phyloP scores from a whole-genome alignment of 2,888 invertebrate genomes.

The Drosophila greeni region DNA sequence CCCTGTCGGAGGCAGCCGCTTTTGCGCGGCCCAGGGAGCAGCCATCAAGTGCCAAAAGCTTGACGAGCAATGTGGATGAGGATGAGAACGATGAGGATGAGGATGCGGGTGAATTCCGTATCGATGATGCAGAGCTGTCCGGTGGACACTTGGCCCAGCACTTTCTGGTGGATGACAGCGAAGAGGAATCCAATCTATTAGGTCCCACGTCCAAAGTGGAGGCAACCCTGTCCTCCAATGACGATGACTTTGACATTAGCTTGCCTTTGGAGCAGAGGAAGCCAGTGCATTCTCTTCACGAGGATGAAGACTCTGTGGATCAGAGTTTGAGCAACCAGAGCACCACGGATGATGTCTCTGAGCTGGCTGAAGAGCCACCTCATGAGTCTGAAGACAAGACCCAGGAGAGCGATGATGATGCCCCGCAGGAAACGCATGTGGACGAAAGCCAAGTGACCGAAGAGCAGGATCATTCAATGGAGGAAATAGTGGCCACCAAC shows the following conservation, averaged over 20 bases:
- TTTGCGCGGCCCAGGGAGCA: conserved; percentile 36
- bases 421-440: conserved; percentile 8
- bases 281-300: conserved; percentile 60
- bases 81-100: conserved; percentile 41
- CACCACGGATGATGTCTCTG: conserved; percentile 78
- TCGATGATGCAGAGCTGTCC: conserved; percentile 76
- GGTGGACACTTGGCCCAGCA: conserved; percentile 77
- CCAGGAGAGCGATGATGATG: conserved; percentile 13
- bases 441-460: conserved; percentile 38
- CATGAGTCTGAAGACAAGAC: conserved; percentile 17
- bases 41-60: conserved; percentile 54
- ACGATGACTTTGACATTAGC: conserved; percentile 63
- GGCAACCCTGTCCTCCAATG: conserved; percentile 12
- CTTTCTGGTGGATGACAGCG: conserved; percentile 71
- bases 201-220: conserved; percentile 44
- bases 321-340: conserved; percentile 75
- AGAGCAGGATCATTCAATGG: conserved; percentile 77
- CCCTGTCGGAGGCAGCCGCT: conserved; percentile 53
- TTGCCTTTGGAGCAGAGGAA: conserved; percentile 59
- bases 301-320: conserved; percentile 28
- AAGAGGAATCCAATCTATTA: conserved; percentile 44
- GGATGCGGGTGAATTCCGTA: conserved; percentile 67
- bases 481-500: conserved; percentile 75
- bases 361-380: conserved; percentile 73
- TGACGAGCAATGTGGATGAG: conserved; percentile 35